Percentiles rank a stretch among this genome's conserved stretches.
phyloP scores from a whole-genome alignment of 2,797 vertebrate species.

The Diplodus puntazzo region DNA sequence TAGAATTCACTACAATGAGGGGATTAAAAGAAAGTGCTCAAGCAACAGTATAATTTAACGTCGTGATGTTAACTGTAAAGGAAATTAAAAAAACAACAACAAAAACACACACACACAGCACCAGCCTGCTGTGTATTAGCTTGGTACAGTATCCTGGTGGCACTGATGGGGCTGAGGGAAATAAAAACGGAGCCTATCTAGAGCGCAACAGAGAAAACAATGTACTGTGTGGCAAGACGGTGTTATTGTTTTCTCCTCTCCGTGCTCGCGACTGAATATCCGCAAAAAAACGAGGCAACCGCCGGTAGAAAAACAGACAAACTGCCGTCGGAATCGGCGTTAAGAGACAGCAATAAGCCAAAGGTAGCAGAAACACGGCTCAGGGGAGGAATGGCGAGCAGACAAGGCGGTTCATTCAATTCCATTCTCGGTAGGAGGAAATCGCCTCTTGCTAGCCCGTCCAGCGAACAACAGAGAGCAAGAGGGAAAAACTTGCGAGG shows the following conservation, averaged over 20 bases:
- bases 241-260: slow-evolving; percentile 80
- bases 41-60: slow-evolving; percentile 24
- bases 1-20: slow-evolving; percentile 40
- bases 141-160: slow-evolving; percentile 56
- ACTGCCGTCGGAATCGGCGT: slow-evolving; percentile 16
- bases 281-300: slow-evolving; percentile 10
- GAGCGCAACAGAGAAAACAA: slow-evolving; percentile 79
- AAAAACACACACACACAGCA: background rate
- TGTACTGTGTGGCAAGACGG: slow-evolving; percentile 66
- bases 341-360: slow-evolving; percentile 23
- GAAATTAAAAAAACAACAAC: background rate
- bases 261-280: slow-evolving; percentile 45
- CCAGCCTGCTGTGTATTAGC: slow-evolving; percentile 51
- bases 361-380: slow-evolving; percentile 47
- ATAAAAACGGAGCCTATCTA: slow-evolving; percentile 67
- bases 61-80: slow-evolving; percentile 7
- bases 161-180: slow-evolving; percentile 71
- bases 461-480: slow-evolving; percentile 79
- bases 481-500: slow-evolving; percentile 66
- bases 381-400: slow-evolving; percentile 81
- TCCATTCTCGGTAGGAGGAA: slow-evolving; percentile 79
- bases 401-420: slow-evolving; percentile 88
- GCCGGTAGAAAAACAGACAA: slow-evolving; percentile 25
- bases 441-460: slow-evolving; percentile 76
- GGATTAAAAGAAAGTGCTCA: slow-evolving; percentile 36